Evolutionary conservation across 2,888 invertebrate species (phyloP).

Genomic region (Eubasilissa splendida): DNA sequence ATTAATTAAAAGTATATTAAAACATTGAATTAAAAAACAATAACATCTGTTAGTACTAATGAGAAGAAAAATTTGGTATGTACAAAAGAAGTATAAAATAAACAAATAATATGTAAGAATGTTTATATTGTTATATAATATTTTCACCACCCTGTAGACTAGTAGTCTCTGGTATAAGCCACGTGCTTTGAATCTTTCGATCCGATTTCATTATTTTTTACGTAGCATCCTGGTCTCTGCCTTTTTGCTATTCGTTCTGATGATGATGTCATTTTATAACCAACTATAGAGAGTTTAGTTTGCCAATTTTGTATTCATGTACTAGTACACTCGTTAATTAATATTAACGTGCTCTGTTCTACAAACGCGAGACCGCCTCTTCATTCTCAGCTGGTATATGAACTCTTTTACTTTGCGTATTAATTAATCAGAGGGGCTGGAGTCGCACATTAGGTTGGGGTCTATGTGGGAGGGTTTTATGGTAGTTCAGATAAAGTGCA

Average conservation of each 20-base stretch:
- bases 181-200: slow-evolving; percentile 45
- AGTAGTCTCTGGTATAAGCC: slow-evolving; percentile 23
- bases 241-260: slow-evolving; percentile 38
- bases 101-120: background rate
- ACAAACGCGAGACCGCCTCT: too few species aligned
- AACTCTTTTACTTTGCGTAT: too few species aligned
- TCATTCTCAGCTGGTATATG: too few species aligned
- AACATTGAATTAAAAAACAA: too few species aligned
- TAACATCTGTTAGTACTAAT: too few species aligned
- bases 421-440: too few species aligned
- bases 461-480: too few species aligned
- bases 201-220: slow-evolving; percentile 44
- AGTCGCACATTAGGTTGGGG: too few species aligned
- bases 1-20: too few species aligned
- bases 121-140: background rate
- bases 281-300: slow-evolving; percentile 37
- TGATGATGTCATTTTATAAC: slow-evolving; percentile 49
- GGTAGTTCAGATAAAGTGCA: too few species aligned
- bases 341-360: too few species aligned
- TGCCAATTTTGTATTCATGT: background rate
- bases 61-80: too few species aligned
- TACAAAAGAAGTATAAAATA: background rate
- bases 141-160: slow-evolving; percentile 1
- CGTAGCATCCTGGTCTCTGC: slow-evolving; percentile 29
- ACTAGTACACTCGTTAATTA: background rate